Base-by-base conservation (phyloP, 2,113 vertebrate species). In the Calonectris borealis region DNA sequence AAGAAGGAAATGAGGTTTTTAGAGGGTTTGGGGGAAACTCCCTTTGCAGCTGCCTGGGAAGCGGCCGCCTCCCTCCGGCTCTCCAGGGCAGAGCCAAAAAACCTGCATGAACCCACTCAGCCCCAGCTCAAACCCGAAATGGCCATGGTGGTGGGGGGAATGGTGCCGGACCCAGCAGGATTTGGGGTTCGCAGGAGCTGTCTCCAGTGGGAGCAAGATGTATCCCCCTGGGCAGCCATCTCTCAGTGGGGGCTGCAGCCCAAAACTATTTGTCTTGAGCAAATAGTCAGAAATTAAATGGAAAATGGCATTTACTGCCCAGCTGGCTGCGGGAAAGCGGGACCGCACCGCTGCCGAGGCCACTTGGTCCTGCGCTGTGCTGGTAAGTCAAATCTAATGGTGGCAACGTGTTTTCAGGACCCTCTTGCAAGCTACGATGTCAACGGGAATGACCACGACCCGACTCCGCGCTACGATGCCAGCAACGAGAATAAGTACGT, bases 361-460 rank as follows among this genome's bases (percentile, higher is more conserved):
- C 10, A 0, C 26, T 77, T 22, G 42, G 51, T n/a, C 40, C 42
- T 3, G 0, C 0, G 2, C 55, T 16, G 9, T 6, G 29, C 31
- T 21, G 7, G 6, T 14, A 26, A 68, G 21, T 49, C 11, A 5
- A 38, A 55, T n/a, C 80, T 98, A 81, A 97, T 2, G 18, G 22
- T 69, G 55, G 44, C 68, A 42, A 86, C 3, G 0, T 84, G 31
- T 88, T 96, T 97, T 66, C 77, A 99, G 99, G 99, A 99, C 81
- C 98, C 99, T 75, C 98, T 98, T 2, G 99, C 99, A 11, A 99
- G 99, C 94, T 99, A 99, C 6, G 99, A 99, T 10, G 98, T 99
- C 93, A 99, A 99, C 2, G 99, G 99, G 31, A 99, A 99, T 0
- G 99, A 99, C 94, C 98, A 98, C 0, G 99, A 99, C 75, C 99